Base-by-base conservation (phyloP, 2,888 invertebrate genomes). In the Lapara coniferarum region DNA sequence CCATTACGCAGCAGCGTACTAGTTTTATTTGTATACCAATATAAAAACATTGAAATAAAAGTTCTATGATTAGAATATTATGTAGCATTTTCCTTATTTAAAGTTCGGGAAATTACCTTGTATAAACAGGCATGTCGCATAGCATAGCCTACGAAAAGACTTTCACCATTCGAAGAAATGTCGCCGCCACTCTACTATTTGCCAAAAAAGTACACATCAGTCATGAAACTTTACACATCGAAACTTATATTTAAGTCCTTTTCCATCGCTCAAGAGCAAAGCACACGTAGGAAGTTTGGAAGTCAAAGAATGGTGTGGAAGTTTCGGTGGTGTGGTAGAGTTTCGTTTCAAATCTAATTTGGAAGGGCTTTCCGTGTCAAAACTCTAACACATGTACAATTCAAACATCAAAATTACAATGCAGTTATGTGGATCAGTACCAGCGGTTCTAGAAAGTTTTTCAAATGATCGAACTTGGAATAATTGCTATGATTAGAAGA, bases 341-440 rank as follows among this genome's bases (percentile, higher is more conserved):
- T 74, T 75, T 71, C 73, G 73, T 72, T 78, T 83, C 77, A 77
- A 81, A 81, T 83, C 72, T 82, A 79, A 84, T 83, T 82, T 82
- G 75, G 73, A 82, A 82, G 81, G 81, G 79, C 73, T 82, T 84
- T 80, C 75, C 79, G 74, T 81, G 82, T 83, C 77, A 76, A 73
- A 74, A 76, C 72, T 37, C 71, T 70, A 72, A 77, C 74, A 71
- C 68, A 70, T 46, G 70, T 70, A 69, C 52, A 79, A 77, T 73
- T 75, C 75, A 76, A 78, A 81, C 69, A 81, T 63, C 70, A 56
- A 46, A 68, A 69, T 63, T 52, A 44, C 44, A 19, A 19, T 19
- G 6, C 57, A 10, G 12, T 63, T 16, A 1, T 12, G 8, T 10
- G 19, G 55, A 53, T 7, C 53, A 10, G n/a, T 63, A 63, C 49